phyloP scores from a whole-genome alignment of 2,888 invertebrate genomes.

The Carterocephalus palaemon region DNA sequence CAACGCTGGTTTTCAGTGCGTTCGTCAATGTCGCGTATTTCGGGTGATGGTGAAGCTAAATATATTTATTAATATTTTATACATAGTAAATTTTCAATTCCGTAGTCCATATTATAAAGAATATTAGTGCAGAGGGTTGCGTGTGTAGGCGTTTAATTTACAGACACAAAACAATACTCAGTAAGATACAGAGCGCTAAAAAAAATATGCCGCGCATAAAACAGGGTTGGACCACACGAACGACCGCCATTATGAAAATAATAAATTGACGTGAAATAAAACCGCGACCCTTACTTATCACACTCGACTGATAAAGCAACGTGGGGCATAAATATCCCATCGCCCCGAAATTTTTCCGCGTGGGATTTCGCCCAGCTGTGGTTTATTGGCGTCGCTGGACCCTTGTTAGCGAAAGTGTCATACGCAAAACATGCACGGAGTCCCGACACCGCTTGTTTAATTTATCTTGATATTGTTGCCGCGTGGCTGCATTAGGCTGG shows the following conservation, averaged over 20 bases:
- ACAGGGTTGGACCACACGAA: too few species aligned
- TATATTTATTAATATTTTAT: too few species aligned
- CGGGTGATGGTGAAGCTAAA: too few species aligned
- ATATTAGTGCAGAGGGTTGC: too few species aligned
- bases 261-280: neutral
- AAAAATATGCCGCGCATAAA: too few species aligned
- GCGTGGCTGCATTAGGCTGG: constrained; percentile 2
- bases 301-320: constrained; percentile 4
- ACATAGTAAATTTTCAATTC: too few species aligned
- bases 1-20: too few species aligned
- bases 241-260: constrained; percentile 7
- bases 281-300: constrained; percentile 1
- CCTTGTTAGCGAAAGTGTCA: constrained; percentile 32
- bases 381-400: constrained; percentile 20
- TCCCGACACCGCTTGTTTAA: constrained; percentile 9
- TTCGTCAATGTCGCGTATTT: too few species aligned
- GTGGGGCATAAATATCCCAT: constrained; percentile 11
- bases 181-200: too few species aligned
- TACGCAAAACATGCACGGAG: constrained; percentile 27
- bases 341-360: constrained; percentile 8
- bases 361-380: constrained; percentile 16
- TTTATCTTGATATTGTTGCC: constrained; percentile 19
- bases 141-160: too few species aligned
- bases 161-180: too few species aligned
- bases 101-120: too few species aligned